Base-by-base conservation (phyloP, 1,140 invertebrate species). In the Camponotus floridanus region DNA sequence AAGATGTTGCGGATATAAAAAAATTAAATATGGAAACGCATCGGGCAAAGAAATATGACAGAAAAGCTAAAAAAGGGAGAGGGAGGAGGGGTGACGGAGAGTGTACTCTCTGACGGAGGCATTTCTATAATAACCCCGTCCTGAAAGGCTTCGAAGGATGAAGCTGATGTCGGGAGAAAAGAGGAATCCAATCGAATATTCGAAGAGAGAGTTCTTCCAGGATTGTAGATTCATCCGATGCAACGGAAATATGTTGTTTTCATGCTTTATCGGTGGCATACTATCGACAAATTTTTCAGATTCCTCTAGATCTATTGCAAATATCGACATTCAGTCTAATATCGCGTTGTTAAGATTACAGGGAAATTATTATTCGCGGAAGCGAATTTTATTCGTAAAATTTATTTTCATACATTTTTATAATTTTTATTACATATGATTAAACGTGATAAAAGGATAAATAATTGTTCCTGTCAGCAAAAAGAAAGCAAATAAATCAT, bases 161-260 rank as follows among this genome's bases (percentile, higher is more conserved):
- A 39, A 74, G 39, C 26, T 74, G 79, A 83, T 74, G 68, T 61
- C 18, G 26, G 55, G 26, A 83, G 68, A 83, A 83, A 74, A 61
- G 68, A 61, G 68, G 68, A 83, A 81, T 68, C 55, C 68, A 83
- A 83, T 83, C 79, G 67, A 71, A 81, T 81, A 74, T 74, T 48
- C 39, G 68, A 15, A n/a, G 33, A 73, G 18, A 26, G 21, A 73
- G 55, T 31, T 42, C 31, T 64, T 31, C 11, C 45, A 11, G 68
- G 48, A 42, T 83, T 21, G 33, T 26, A 26, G 39, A 36, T 48
- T 73, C 39, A 48, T 83, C 21, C 13, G 68, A 11, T 48, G 68
- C 36, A 45, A 15, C 18, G 55, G 55, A 74, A 74, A 83, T 73
- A 61, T 51, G 68, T 73, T 83, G 26, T 83, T 83, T 74, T 73